phyloP scores from a whole-genome alignment of 2,888 invertebrate species.

The Euplagia quadripunctaria region DNA sequence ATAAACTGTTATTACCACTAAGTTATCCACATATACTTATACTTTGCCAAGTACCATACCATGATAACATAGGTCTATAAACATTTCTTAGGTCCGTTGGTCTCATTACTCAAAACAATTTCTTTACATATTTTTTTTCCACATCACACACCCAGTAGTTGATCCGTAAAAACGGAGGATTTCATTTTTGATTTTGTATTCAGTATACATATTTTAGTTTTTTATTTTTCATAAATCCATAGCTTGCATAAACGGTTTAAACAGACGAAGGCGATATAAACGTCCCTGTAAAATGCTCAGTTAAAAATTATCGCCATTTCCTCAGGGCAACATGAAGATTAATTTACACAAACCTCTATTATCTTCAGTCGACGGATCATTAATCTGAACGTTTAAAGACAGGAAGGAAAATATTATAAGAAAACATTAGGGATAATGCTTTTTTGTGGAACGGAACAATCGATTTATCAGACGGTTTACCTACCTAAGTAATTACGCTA shows the following conservation, averaged over 20 bases:
- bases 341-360: constrained; percentile 9
- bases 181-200: too few relatives aligned
- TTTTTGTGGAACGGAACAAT: background rate
- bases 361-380: constrained; percentile 22
- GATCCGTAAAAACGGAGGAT: too few relatives aligned
- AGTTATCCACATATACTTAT: too few relatives aligned
- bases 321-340: constrained; percentile 9
- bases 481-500: constrained; percentile 21
- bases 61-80: too few relatives aligned
- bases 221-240: too few relatives aligned
- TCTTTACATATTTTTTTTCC: too few relatives aligned
- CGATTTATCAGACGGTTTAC: background rate
- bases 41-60: too few relatives aligned
- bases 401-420: constrained; percentile 24
- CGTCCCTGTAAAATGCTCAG: background rate
- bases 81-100: too few relatives aligned
- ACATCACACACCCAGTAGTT: too few relatives aligned
- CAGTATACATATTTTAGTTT: too few relatives aligned
- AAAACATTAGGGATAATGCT: constrained; percentile 8
- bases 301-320: constrained; percentile 5
- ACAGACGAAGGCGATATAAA: background rate
- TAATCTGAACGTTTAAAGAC: constrained; percentile 13
- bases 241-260: background rate
- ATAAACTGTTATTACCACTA: too few relatives aligned
- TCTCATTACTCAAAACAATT: too few relatives aligned